phyloP scores from a whole-genome alignment of 2,888 invertebrate genomes.

The Scaptodrosophila latifasciaeformis region DNA sequence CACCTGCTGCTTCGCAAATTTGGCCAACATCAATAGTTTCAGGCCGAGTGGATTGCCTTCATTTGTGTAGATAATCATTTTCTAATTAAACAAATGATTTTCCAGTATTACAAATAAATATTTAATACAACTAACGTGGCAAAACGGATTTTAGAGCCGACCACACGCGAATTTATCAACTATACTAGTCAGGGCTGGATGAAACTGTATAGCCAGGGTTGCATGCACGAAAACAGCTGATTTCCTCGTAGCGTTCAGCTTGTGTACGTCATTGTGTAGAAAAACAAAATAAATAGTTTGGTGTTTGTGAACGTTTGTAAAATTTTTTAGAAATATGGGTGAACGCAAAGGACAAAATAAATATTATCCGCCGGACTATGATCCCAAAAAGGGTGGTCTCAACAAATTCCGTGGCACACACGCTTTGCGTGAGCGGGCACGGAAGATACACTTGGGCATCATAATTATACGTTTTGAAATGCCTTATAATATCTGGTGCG shows the following conservation, averaged over 20 bases:
- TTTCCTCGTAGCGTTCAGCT: slow-evolving; percentile 1
- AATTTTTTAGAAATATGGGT: slow-evolving; percentile 80
- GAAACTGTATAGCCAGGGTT: background rate
- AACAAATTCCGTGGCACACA: slow-evolving; percentile 96
- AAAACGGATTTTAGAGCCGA: slow-evolving; percentile 36
- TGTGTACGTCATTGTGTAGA: slow-evolving; percentile 9
- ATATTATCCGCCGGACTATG: slow-evolving; percentile 99
- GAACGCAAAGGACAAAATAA: slow-evolving; percentile 98
- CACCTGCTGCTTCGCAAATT: slow-evolving; percentile 79
- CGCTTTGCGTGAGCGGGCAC: slow-evolving; percentile 95
- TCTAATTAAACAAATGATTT: slow-evolving; percentile 20
- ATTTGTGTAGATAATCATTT: slow-evolving; percentile 84
- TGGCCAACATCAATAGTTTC: slow-evolving; percentile 83
- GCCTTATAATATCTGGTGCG: slow-evolving; percentile 99
- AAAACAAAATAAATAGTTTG: too few species aligned
- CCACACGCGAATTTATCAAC: slow-evolving; percentile 35
- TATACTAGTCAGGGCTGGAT: background rate
- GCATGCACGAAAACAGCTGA: background rate
- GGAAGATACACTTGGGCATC: slow-evolving; percentile 96
- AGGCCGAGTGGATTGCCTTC: slow-evolving; percentile 85
- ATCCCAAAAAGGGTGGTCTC: slow-evolving; percentile 94
- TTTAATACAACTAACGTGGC: slow-evolving; percentile 63
- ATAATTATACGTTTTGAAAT: slow-evolving; percentile 91
- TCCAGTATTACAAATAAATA: slow-evolving; percentile 4
- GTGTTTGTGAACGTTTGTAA: background rate